Base-by-base conservation (phyloP, 1,140 invertebrate genomes). In the Leptinotarsa defecta region DNA sequence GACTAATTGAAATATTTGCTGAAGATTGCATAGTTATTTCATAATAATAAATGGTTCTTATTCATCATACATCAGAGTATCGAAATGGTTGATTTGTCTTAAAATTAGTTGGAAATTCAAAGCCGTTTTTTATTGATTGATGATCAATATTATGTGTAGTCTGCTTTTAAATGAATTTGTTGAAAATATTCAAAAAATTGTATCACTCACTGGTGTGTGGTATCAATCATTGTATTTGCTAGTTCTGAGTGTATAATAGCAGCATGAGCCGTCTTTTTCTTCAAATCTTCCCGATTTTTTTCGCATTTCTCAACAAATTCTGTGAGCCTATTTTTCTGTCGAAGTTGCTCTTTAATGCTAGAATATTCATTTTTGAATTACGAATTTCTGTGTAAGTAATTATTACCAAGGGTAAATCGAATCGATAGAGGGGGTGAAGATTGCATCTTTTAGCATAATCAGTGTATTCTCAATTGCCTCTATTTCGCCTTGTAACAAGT, bases 291-390 rank as follows among this genome's bases (percentile, higher is more conserved):
- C n/a, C 88, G 82, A 74, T 88, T 87, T 13, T 85, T 80, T 72
- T 86, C 83, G 57, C 87, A 89, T 52, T 86, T 79, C 4, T 87
- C 83, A 48, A 89, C 86, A 75, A 90, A 86, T 48, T 84, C 83
- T 63, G 85, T 79, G 43, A 91, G 81, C 17, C 87, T 82, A 63
- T 87, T 83, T 19, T 86, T 86, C 78, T 91, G 89, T 67, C 86
- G 86, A 17, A 83, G 79, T 81, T 91, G 90, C 76, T 89, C 88
- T 78, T 90, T 86, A 20, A 91, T 82, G 79, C 91, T 91, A 73
- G 34, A 81, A 75, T 68, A 57, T 17, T 57, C 52, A 57, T 17
- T 57, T 57, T 17, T 8, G 52, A 8, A 13, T 15, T n/a, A 19
- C n/a, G 17, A 57, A 57, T 8, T 57, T 57, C 52, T 57, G 2